Evolutionary conservation across 1,140 invertebrate genomes (phyloP).

Genomic region (Hyles vespertilio): DNA sequence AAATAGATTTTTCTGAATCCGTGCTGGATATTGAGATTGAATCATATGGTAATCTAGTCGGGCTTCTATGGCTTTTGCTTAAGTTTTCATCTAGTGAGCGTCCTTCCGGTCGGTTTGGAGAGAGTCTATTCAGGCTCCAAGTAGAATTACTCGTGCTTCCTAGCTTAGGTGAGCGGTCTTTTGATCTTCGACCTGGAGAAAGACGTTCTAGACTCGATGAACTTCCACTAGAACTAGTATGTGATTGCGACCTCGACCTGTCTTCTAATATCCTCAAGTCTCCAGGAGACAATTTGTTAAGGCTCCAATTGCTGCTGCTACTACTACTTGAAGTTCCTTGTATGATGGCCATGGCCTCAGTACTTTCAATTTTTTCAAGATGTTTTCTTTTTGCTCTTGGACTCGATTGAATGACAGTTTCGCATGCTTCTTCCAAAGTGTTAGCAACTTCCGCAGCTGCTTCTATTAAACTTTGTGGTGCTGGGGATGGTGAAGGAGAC

Average conservation of each 20-base stretch:
- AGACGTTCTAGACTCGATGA: slow-evolving; percentile 71
- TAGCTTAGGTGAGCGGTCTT: slow-evolving; percentile 72
- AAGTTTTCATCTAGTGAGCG: slow-evolving; percentile 69
- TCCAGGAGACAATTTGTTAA: slow-evolving; percentile 72
- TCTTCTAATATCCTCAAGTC: slow-evolving; percentile 77
- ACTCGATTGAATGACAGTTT: slow-evolving; percentile 78
- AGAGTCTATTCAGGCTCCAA: slow-evolving; percentile 72
- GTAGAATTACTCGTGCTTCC: slow-evolving; percentile 73
- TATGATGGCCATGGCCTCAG: slow-evolving; percentile 69
- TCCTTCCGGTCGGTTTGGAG: slow-evolving; percentile 70
- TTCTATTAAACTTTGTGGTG: slow-evolving; percentile 75
- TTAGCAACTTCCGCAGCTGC: slow-evolving; percentile 80
- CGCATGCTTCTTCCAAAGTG: slow-evolving; percentile 81
- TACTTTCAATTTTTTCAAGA: slow-evolving; percentile 64
- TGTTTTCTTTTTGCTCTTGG: slow-evolving; percentile 74
- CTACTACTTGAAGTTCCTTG: slow-evolving; percentile 71
- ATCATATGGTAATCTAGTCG: slow-evolving; percentile 69
- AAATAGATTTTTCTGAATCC: slow-evolving; percentile 73
- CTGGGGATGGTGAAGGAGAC: slow-evolving; percentile 26
- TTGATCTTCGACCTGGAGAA: slow-evolving; percentile 70
- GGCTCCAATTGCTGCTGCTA: slow-evolving; percentile 73
- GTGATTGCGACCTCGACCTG: slow-evolving; percentile 69
- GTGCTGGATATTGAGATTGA: slow-evolving; percentile 72
- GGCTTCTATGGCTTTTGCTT: slow-evolving; percentile 65
- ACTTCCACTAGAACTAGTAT: slow-evolving; percentile 73